Evolutionary conservation across 2,113 vertebrate genomes (phyloP).

Genomic region (Anthoscopus minutus): DNA sequence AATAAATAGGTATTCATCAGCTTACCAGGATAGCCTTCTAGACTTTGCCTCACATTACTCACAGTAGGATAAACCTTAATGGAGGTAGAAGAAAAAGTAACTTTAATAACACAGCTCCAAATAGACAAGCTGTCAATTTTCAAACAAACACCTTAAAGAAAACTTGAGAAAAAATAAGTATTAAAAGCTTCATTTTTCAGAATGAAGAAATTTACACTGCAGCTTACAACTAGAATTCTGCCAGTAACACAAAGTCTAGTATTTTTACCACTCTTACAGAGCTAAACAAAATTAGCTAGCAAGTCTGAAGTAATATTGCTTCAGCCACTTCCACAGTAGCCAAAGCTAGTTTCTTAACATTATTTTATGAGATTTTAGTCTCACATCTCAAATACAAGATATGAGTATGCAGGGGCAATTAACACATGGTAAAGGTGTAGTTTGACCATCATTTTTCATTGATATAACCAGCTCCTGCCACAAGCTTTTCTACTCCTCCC

Average conservation of each 20-base stretch:
- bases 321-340: background rate
- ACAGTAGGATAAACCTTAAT: slow-evolving; percentile 91
- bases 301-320: background rate
- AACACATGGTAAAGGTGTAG: background rate
- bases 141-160: background rate
- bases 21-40: slow-evolving; percentile 96
- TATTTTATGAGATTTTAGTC: background rate
- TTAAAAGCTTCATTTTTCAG: background rate
- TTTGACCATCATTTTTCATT: background rate
- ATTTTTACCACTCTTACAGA: background rate
- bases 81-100: background rate
- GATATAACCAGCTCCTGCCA: background rate
- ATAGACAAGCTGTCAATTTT: background rate
- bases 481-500: background rate
- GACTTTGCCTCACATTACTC: slow-evolving; percentile 90
- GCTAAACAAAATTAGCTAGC: background rate
- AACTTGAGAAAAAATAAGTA: background rate
- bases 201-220: background rate
- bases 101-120: background rate
- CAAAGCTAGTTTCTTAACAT: background rate
- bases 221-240: background rate
- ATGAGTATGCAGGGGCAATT: background rate
- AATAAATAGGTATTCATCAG: background rate
- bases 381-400: fast-evolving
- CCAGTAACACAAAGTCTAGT: background rate